Conservation (phyloP, 2,888 invertebrate species). For the Lordiphosa fenestrarum region DNA sequence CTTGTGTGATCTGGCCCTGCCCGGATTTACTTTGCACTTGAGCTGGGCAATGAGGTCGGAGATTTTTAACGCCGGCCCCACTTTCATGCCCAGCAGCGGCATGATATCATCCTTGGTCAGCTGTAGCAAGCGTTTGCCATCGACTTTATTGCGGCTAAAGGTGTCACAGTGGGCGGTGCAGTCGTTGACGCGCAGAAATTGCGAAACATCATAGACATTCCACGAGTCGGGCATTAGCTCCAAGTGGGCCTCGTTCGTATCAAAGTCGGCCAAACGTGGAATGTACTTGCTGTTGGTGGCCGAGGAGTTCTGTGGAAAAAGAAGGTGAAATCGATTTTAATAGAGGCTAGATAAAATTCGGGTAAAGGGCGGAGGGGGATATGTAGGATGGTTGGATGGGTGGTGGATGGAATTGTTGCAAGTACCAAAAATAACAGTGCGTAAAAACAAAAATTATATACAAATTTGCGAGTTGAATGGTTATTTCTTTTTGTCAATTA, state of each 20-base stretch:
- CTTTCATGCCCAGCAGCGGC: constrained; percentile 94
- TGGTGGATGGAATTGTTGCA: constrained; percentile 37
- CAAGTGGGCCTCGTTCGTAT: constrained; percentile 59
- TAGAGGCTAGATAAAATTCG: neutral
- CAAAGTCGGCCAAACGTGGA: constrained; percentile 81
- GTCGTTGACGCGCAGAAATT: constrained; percentile 94
- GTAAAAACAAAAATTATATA: constrained; percentile 57
- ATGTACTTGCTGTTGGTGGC: constrained; percentile 82
- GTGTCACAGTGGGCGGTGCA: constrained; percentile 87
- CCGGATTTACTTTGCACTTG: constrained; percentile 85
- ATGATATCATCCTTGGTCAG: constrained; percentile 95
- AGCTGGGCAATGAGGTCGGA: constrained; percentile 95
- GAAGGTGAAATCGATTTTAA: no score
- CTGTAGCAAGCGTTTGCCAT: constrained; percentile 89
- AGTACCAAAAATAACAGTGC: constrained; percentile 75
- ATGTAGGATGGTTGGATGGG: no score
- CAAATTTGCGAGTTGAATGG: constrained; percentile 24
- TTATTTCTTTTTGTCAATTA: constrained; percentile 3
- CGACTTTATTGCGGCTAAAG: constrained; percentile 87
- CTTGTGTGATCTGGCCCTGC: constrained; percentile 81
- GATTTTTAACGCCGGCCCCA: constrained; percentile 96
- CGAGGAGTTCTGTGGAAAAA: constrained; percentile 78
- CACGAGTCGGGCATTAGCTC: constrained; percentile 85
- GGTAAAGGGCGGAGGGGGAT: neutral
- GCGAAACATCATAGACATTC: constrained; percentile 92